Evolutionary conservation across 2,113 vertebrate species (phyloP).

Genomic region (Actenoides hombroni): DNA sequence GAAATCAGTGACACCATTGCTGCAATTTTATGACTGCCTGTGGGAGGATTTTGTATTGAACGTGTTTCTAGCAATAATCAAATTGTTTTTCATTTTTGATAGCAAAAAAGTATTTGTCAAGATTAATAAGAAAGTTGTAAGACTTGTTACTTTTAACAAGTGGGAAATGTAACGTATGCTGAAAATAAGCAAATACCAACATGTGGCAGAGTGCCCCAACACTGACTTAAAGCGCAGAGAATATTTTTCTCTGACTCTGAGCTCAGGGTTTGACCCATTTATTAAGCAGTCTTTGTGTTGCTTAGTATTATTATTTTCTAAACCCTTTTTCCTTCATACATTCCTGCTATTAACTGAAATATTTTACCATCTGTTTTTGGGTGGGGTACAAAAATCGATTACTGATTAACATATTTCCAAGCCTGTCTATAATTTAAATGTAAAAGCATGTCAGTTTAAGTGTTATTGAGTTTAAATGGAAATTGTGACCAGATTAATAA

Average conservation of each 20-base stretch:
- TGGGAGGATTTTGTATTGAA: neutral
- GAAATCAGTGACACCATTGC: neutral
- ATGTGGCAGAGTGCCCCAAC: neutral
- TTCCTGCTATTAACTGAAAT: slow-evolving; percentile 6
- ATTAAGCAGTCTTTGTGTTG: neutral
- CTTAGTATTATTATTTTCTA: neutral
- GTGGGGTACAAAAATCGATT: slow-evolving; percentile 54
- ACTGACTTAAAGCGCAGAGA: neutral
- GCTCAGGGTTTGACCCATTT: neutral
- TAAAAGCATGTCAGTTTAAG: slow-evolving; percentile 12
- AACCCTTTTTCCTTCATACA: neutral
- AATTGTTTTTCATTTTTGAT: neutral
- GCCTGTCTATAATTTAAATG: slow-evolving; percentile 26
- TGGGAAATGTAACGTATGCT: neutral
- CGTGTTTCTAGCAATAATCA: neutral
- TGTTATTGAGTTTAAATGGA: slow-evolving; percentile 33
- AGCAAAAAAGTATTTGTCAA: neutral
- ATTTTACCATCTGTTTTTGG: slow-evolving; percentile 53
- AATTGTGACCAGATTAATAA: slow-evolving; percentile 49
- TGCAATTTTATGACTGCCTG: neutral
- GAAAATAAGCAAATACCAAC: neutral
- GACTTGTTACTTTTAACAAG: neutral
- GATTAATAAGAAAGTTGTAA: neutral
- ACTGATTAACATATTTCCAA: slow-evolving; percentile 47
- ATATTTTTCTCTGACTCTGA: neutral